Percentiles rank a stretch among this genome's conserved stretches.
Evolutionary conservation across 2,888 invertebrate species (phyloP).

Genomic region (Sinelater perroti): DNA sequence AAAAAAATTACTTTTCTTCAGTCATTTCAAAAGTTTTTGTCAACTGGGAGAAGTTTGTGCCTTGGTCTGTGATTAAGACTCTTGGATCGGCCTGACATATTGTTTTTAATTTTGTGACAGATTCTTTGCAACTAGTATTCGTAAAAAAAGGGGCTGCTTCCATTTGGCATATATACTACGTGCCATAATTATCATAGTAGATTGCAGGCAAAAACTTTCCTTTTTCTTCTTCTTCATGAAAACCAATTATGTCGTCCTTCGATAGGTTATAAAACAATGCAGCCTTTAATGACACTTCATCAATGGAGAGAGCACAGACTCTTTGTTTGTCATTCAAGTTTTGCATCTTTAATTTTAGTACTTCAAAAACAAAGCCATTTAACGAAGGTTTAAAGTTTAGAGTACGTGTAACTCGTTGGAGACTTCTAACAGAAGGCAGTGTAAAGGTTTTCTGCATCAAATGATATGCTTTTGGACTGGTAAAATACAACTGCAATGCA

Average conservation of each 20-base stretch:
- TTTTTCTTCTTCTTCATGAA: constrained; percentile 2
- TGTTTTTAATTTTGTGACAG: neutral
- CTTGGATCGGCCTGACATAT: neutral
- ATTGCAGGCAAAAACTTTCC: neutral
- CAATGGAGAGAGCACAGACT: constrained; percentile 16
- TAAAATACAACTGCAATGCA: constrained; percentile 20
- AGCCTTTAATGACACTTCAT: constrained; percentile 20
- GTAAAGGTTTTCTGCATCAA: constrained; percentile 8
- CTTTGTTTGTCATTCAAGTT: constrained; percentile 9
- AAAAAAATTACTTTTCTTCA: constrained; percentile 27
- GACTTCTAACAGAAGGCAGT: constrained; percentile 14
- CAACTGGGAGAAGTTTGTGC: constrained; percentile 18
- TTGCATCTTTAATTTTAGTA: constrained; percentile 19
- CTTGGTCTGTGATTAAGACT: constrained; percentile 30
- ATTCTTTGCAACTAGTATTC: too few species aligned
- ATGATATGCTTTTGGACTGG: constrained; percentile 21
- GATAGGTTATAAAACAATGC: constrained; percentile 8
- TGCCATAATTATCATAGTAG: neutral
- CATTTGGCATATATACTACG: neutral
- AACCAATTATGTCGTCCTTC: constrained; percentile 7
- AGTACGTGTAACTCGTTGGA: constrained; percentile 12
- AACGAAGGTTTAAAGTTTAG: constrained; percentile 18
- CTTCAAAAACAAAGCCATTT: constrained; percentile 26
- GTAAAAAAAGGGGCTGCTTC: constrained; percentile 2
- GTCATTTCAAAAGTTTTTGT: constrained; percentile 19